phyloP scores from a whole-genome alignment of 2,113 vertebrate genomes.

The Carettochelys insculpta region DNA sequence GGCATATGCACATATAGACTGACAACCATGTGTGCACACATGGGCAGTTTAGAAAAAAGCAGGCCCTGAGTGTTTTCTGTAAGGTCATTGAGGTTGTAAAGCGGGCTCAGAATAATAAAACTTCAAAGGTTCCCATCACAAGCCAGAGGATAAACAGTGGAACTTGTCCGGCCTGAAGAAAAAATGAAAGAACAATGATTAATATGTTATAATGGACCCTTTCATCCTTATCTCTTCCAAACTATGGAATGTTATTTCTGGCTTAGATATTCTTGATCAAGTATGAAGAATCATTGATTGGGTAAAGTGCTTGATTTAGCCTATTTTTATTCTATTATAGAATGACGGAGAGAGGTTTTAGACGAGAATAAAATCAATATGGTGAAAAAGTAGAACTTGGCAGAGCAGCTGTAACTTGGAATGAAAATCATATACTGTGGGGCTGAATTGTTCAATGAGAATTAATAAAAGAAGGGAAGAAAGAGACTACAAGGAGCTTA shows the following conservation, averaged over 20 bases:
- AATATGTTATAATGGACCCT: conserved; percentile 58
- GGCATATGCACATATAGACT: background rate
- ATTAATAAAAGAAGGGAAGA: conserved; percentile 15
- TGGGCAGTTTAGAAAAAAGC: background rate
- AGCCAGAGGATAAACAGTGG: conserved; percentile 36
- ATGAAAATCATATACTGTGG: background rate
- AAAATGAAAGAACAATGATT: conserved; percentile 56
- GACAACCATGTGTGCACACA: background rate
- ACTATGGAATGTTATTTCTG: conserved; percentile 70
- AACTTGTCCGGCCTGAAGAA: conserved; percentile 50
- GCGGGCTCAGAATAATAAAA: background rate
- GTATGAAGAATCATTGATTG: conserved; percentile 65
- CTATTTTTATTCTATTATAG: conserved; percentile 66
- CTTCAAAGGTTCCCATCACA: conserved; percentile 56
- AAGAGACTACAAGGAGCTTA: background rate
- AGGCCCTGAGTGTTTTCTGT: background rate
- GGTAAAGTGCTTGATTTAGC: conserved; percentile 69
- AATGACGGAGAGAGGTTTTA: conserved; percentile 61
- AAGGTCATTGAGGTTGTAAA: conserved; percentile 25
- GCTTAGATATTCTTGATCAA: conserved; percentile 65
- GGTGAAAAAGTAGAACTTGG: conserved; percentile 23
- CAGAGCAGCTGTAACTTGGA: conserved; percentile 37
- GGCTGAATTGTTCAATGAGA: background rate
- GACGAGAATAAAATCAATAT: conserved; percentile 67
- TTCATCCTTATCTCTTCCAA: conserved; percentile 67